Percentiles rank a stretch among this genome's conserved stretches.
phyloP scores from a whole-genome alignment of 2,797 vertebrate genomes.

The Oryzias sinensis region DNA sequence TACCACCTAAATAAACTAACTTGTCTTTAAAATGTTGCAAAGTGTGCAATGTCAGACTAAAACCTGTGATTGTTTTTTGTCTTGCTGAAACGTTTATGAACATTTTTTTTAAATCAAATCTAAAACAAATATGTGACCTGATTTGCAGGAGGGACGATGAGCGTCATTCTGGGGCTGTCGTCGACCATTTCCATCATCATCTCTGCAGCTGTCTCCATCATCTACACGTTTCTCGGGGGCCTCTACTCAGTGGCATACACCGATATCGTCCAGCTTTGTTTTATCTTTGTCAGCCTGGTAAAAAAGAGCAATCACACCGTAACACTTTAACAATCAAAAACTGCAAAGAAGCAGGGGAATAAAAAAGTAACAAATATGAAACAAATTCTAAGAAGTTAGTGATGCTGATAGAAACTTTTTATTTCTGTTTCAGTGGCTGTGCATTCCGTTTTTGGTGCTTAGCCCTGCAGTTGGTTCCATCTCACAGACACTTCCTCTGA shows the following conservation, averaged over 20 bases:
- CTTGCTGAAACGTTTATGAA: too few species aligned
- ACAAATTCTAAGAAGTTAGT: not conserved
- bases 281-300: constrained; percentile 78
- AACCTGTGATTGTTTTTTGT: too few species aligned
- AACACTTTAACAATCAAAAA: not conserved
- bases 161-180: constrained; percentile 71
- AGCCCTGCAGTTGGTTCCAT: constrained; percentile 68
- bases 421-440: constrained; percentile 71
- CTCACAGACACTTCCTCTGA: constrained; percentile 50
- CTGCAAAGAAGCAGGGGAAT: not conserved
- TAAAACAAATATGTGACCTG: not conserved
- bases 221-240: constrained; percentile 80
- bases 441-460: constrained; percentile 74
- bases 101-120: too few species aligned
- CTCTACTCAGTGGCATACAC: constrained; percentile 83
- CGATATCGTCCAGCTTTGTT: constrained; percentile 78
- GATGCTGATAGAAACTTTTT: not conserved
- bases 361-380: not conserved
- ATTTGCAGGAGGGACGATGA: constrained; percentile 76
- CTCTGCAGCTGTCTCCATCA: constrained; percentile 71
- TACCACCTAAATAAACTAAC: too few species aligned
- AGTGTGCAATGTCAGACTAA: too few species aligned
- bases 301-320: constrained; percentile 48
- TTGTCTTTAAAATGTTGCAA: too few species aligned
- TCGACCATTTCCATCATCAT: constrained; percentile 66